Evolutionary conservation across 1,140 invertebrate species (phyloP).

Genomic region (Nomia melanderi): DNA sequence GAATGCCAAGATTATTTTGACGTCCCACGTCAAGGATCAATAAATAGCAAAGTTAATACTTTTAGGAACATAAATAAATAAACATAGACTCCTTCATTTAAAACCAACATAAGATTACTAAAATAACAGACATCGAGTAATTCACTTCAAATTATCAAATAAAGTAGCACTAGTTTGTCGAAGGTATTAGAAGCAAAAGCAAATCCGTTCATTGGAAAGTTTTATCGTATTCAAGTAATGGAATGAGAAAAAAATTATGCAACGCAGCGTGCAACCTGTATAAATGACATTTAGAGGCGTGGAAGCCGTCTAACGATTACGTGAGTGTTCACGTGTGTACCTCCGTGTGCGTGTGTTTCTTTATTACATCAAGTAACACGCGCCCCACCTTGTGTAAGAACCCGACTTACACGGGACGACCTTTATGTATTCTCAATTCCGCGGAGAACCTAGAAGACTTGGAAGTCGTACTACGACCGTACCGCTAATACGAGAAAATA

Average conservation of each 20-base stretch:
- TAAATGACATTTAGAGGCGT: slow-evolving; percentile 49
- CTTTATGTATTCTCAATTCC: slow-evolving; percentile 45
- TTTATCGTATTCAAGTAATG: slow-evolving; percentile 1
- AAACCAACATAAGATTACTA: too few relatives aligned
- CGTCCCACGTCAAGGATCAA: too few relatives aligned
- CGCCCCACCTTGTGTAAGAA: slow-evolving; percentile 43
- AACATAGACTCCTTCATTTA: too few relatives aligned
- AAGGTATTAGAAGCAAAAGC: neutral
- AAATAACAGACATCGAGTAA: neutral
- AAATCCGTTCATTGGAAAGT: slow-evolving; percentile 8
- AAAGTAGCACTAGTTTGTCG: neutral
- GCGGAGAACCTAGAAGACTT: slow-evolving; percentile 39
- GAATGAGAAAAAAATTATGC: slow-evolving; percentile 23
- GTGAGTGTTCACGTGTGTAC: neutral
- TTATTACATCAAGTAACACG: slow-evolving; percentile 39
- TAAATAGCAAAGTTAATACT: too few relatives aligned
- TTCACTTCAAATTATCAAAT: neutral
- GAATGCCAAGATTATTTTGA: too few relatives aligned
- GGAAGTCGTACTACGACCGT: slow-evolving; percentile 28
- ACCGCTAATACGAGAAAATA: slow-evolving; percentile 21
- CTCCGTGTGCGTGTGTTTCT: slow-evolving; percentile 36
- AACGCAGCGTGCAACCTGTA: slow-evolving; percentile 31
- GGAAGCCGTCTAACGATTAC: slow-evolving; percentile 50
- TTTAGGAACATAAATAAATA: too few relatives aligned
- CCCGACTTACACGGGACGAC: slow-evolving; percentile 39